These are phyloP conservation scores for Cyanoderma ruficeps DNA, from an alignment of 2,113 vertebrate species.

Conservation along the genomic window DNA sequence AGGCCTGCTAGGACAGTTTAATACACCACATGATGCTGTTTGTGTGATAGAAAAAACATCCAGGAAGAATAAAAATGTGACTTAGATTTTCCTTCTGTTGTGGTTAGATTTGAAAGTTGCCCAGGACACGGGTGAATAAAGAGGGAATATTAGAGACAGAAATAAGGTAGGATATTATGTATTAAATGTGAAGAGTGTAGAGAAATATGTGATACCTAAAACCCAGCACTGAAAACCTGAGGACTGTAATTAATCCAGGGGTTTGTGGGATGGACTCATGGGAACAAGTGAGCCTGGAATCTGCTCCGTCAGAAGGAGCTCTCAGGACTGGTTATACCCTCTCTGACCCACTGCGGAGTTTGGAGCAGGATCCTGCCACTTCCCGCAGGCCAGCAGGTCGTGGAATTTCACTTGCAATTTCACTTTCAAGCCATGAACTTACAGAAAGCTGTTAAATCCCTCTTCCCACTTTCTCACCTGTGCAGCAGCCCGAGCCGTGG, in stretches of 20 bases:
- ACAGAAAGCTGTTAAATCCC: background rate
- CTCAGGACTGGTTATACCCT: background rate
- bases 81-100: background rate
- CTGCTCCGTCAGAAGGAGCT: background rate
- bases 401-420: background rate
- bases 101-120: background rate
- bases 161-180: background rate
- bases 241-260: rapidly evolving
- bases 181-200: background rate
- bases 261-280: background rate
- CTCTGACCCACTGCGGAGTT: background rate
- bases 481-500: background rate
- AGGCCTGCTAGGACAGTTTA: background rate
- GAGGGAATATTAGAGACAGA: background rate
- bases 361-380: background rate
- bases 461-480: background rate
- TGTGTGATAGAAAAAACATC: rapidly evolving
- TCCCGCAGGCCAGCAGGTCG: background rate
- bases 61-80: background rate
- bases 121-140: background rate
- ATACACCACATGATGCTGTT: background rate
- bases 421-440: background rate
- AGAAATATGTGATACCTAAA: background rate
- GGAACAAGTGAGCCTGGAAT: background rate
- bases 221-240: background rate